Conservation (phyloP, 2,797 vertebrate genomes). For the Danio jaintianensis region DNA sequence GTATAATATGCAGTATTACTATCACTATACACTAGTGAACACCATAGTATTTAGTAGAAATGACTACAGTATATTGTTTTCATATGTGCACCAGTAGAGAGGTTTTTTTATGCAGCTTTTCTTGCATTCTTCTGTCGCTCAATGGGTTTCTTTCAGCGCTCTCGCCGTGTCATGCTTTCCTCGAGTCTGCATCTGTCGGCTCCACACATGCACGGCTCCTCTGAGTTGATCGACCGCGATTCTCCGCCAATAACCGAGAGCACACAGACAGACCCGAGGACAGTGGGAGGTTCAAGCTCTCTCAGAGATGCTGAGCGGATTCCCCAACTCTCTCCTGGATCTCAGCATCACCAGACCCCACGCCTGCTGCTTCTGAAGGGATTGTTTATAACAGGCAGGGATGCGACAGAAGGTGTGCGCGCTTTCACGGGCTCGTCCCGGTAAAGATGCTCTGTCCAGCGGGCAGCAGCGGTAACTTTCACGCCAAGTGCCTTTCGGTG, state of each 20-base stretch:
- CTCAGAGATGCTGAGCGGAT: slow-evolving; percentile 43
- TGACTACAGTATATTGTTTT: too few species aligned
- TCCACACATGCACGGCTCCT: too few species aligned
- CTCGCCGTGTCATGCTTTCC: too few species aligned
- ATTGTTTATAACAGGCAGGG: neutral
- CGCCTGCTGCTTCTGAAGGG: neutral
- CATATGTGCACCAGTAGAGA: too few species aligned
- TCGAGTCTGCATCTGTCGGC: too few species aligned
- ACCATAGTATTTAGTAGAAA: too few species aligned
- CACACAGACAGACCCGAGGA: neutral
- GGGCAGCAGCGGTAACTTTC: slow-evolving; percentile 58
- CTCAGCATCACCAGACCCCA: neutral
- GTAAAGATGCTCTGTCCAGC: slow-evolving; percentile 29
- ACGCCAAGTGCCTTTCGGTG: slow-evolving; percentile 20
- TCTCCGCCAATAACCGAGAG: slow-evolving; percentile 50
- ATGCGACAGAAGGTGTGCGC: neutral
- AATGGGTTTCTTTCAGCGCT: too few species aligned
- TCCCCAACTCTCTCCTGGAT: slow-evolving; percentile 33
- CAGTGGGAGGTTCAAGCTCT: slow-evolving; percentile 51
- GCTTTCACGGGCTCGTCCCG: neutral
- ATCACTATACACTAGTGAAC: too few species aligned
- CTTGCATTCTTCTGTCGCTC: too few species aligned
- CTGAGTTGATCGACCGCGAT: neutral
- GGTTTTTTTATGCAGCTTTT: too few species aligned
- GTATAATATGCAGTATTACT: too few species aligned